phyloP scores from a whole-genome alignment of 2,888 invertebrate species.

The Heliconius ismenius region DNA sequence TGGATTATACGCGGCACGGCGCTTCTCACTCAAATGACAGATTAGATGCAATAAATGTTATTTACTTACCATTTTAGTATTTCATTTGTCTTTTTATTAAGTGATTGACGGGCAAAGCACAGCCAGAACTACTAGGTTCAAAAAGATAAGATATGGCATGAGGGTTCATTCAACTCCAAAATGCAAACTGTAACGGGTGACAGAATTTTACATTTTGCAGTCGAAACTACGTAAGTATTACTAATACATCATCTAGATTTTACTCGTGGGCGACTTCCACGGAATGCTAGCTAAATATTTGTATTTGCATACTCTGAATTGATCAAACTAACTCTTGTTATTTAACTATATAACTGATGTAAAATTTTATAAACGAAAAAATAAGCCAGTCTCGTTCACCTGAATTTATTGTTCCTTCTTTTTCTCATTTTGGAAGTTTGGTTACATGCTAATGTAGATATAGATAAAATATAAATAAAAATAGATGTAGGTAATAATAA shows the following conservation, averaged over 20 bases:
- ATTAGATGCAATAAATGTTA: slow-evolving; percentile 55
- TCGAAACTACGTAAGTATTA: not conserved
- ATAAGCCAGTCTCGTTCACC: slow-evolving; percentile 9
- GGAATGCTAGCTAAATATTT: not conserved
- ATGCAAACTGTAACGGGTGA: not conserved
- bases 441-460: not conserved
- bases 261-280: not conserved
- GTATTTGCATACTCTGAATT: not conserved
- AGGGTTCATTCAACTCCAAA: too few species aligned
- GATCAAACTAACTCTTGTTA: not conserved
- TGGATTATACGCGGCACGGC: slow-evolving; percentile 96
- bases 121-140: too few species aligned
- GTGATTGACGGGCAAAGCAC: not conserved
- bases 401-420: slow-evolving; percentile 11
- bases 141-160: too few species aligned
- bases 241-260: not conserved
- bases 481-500: slow-evolving; percentile 22
- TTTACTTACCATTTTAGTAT: not conserved
- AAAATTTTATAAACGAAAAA: slow-evolving; percentile 1
- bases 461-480: slow-evolving; percentile 11
- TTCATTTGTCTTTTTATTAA: not conserved
- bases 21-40: slow-evolving; percentile 89
- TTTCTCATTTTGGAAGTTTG: not conserved
- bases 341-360: not conserved
- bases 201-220: not conserved